Conservation (phyloP, 1,140 invertebrate genomes). For the Temnothorax nylanderi region DNA sequence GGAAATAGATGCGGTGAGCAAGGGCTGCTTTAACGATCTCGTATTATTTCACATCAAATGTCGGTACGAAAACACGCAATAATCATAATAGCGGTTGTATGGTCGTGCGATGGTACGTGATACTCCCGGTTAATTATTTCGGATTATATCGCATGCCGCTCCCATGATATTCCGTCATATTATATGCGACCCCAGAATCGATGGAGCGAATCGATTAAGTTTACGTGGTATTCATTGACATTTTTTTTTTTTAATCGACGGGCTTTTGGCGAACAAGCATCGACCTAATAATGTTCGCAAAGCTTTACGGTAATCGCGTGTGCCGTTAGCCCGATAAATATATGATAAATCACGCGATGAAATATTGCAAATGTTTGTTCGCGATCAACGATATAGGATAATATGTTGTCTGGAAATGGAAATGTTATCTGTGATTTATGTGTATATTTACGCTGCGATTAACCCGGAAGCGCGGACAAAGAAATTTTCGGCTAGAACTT, state of each 20-base stretch:
- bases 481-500: constrained; percentile 43
- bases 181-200: not conserved
- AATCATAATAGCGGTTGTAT: constrained; percentile 63
- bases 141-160: constrained; percentile 29
- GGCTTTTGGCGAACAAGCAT: not conserved
- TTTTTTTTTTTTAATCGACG: not conserved
- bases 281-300: not conserved
- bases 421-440: constrained; percentile 43
- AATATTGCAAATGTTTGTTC: not conserved
- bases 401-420: constrained; percentile 27
- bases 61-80: constrained; percentile 58
- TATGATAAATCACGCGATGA: not conserved
- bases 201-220: constrained; percentile 37
- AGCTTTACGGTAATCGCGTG: not conserved
- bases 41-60: constrained; percentile 64
- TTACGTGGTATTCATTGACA: not conserved
- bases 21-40: constrained; percentile 48
- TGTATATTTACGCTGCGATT: constrained; percentile 30
- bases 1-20: constrained; percentile 64
- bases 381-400: constrained; percentile 23
- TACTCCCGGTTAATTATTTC: constrained; percentile 47
- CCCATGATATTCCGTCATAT: constrained; percentile 36
- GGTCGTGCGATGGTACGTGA: not conserved
- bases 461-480: constrained; percentile 20
- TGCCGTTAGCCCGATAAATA: constrained; percentile 15